phyloP scores from a whole-genome alignment of 2,113 vertebrate genomes.

The Stigmatopora nigra region DNA sequence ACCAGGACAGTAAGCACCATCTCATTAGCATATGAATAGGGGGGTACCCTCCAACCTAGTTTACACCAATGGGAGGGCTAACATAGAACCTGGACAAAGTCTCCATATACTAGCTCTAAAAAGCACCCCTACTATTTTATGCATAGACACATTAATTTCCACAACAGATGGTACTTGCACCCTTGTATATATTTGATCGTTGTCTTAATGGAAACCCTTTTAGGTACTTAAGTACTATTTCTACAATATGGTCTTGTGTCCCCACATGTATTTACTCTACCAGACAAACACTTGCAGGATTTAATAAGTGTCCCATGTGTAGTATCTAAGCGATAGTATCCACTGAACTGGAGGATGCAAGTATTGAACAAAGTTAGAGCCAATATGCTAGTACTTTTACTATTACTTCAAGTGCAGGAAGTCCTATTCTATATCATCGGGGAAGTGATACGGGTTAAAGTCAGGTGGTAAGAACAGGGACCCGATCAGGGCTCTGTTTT shows the following conservation, averaged over 20 bases:
- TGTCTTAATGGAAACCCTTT: constrained; percentile 33
- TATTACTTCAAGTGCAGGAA: too few relatives aligned
- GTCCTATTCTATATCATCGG: too few relatives aligned
- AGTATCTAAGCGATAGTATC: constrained; percentile 22
- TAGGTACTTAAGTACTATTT: constrained; percentile 43
- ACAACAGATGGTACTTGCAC: constrained; percentile 43
- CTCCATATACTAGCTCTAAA: constrained; percentile 36
- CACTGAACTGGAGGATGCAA: constrained; percentile 16
- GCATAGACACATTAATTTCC: constrained; percentile 37
- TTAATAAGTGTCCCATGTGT: constrained; percentile 47
- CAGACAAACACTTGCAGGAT: constrained; percentile 16
- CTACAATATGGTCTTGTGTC: constrained; percentile 26
- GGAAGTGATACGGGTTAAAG: neutral
- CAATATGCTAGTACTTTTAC: too few relatives aligned
- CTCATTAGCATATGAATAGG: neutral
- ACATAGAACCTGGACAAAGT: constrained; percentile 23
- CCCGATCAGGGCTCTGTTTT: too few relatives aligned
- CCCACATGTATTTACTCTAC: constrained; percentile 18
- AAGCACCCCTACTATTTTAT: constrained; percentile 28
- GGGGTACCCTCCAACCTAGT: neutral
- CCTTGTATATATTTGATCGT: constrained; percentile 13
- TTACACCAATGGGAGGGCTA: too few relatives aligned
- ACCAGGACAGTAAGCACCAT: neutral
- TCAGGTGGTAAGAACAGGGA: neutral
- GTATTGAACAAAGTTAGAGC: constrained; percentile 53